A percentile compares a stretch with the other conserved stretches of the same genome.
phyloP scores from a whole-genome alignment of 2,113 vertebrate genomes.

The Trogon melanurus region DNA sequence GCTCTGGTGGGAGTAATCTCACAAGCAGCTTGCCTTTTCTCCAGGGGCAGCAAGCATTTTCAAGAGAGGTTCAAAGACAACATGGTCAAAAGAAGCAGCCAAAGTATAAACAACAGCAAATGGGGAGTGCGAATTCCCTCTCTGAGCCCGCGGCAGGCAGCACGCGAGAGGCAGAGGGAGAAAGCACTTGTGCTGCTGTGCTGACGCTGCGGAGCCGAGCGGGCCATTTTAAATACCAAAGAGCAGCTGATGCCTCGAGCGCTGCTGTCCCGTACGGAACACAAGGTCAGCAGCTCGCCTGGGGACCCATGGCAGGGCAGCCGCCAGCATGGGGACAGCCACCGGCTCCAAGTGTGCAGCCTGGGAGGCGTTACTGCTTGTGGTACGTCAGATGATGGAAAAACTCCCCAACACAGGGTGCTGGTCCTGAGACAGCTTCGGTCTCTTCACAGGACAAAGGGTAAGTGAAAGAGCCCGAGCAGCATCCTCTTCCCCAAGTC shows the following conservation, averaged over 20 bases:
- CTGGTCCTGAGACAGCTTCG: fast-evolving
- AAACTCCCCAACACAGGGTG: neutral
- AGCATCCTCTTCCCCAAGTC: neutral
- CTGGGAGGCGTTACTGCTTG: fast-evolving
- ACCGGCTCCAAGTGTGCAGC: neutral
- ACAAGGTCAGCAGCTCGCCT: neutral
- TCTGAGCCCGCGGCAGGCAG: neutral
- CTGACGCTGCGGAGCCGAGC: neutral
- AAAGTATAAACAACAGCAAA: neutral
- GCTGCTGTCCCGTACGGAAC: fast-evolving
- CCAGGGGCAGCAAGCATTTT: neutral
- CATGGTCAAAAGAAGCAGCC: neutral
- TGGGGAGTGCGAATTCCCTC: neutral
- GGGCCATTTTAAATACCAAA: neutral
- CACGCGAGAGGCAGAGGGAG: neutral
- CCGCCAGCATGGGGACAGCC: neutral
- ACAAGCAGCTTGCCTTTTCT: neutral
- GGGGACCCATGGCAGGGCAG: neutral
- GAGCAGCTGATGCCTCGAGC: neutral
- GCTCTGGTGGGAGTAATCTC: neutral
- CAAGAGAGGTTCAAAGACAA: slow-evolving; percentile 17
- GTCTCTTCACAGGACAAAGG: neutral
- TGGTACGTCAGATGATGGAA: fast-evolving
- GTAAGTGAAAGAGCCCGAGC: neutral
- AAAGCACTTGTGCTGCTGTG: neutral